phyloP scores from a whole-genome alignment of 1,140 invertebrate genomes.

The Ericerus pela region DNA sequence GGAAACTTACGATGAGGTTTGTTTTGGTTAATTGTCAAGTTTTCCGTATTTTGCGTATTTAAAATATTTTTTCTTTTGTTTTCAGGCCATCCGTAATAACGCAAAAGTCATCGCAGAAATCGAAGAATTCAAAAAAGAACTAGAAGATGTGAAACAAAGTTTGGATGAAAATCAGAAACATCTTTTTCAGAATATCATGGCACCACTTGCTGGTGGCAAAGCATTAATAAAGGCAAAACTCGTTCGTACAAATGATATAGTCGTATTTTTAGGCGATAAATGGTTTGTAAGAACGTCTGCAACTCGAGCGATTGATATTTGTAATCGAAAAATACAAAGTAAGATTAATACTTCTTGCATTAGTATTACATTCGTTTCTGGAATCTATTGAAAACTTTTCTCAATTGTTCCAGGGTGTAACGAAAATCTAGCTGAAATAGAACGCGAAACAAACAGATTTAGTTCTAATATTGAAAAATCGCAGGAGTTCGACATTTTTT shows the following conservation, averaged over 20 bases:
- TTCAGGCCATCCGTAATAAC: background rate
- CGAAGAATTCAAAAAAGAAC: slow-evolving; percentile 18
- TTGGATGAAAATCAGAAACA: slow-evolving; percentile 15
- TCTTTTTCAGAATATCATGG: slow-evolving; percentile 36
- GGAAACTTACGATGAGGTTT: too few relatives aligned
- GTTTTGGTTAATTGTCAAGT: too few relatives aligned
- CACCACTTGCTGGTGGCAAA: slow-evolving; percentile 42
- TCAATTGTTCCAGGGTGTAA: slow-evolving; percentile 32
- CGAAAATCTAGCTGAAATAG: slow-evolving; percentile 34
- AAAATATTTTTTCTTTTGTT: too few relatives aligned
- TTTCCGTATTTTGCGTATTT: too few relatives aligned
- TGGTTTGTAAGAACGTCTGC: slow-evolving; percentile 54
- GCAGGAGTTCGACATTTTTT: slow-evolving; percentile 30
- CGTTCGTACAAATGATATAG: slow-evolving; percentile 55
- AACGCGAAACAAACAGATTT: slow-evolving; percentile 34
- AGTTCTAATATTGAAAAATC: slow-evolving; percentile 32
- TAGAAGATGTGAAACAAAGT: slow-evolving; percentile 17
- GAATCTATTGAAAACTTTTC: slow-evolving; percentile 13
- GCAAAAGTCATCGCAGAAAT: background rate
- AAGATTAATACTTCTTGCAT: slow-evolving; percentile 17
- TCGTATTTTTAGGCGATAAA: slow-evolving; percentile 48
- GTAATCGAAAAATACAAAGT: slow-evolving; percentile 43
- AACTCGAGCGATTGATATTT: slow-evolving; percentile 43
- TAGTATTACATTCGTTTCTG: background rate
- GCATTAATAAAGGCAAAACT: slow-evolving; percentile 53